Conservation (phyloP, 2,888 invertebrate genomes). For the Zygaena filipendulae region DNA sequence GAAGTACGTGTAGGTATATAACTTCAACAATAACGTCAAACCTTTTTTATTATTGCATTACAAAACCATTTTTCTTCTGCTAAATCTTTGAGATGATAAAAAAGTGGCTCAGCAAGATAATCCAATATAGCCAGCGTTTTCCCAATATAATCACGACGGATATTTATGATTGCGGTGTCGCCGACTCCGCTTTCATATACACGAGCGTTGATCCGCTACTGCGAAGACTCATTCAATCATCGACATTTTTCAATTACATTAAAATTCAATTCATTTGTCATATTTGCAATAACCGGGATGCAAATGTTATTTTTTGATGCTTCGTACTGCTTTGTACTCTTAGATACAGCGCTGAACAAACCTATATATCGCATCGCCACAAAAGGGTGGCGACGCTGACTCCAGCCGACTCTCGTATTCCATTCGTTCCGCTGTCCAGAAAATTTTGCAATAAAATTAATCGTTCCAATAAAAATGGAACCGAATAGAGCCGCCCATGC, state of each 20-base stretch:
- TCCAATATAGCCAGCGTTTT: no score
- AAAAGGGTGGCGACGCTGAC: slow-evolving; percentile 45
- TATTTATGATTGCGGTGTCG: no score
- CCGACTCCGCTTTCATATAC: slow-evolving; percentile 13
- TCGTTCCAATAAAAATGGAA: slow-evolving; percentile 63
- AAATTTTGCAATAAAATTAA: slow-evolving; percentile 67
- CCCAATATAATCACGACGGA: no score
- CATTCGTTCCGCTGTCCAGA: slow-evolving; percentile 64
- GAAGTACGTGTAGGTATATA: no score
- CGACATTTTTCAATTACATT: slow-evolving; percentile 41
- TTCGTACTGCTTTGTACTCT: slow-evolving; percentile 36
- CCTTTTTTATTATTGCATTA: no score
- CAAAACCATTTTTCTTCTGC: no score
- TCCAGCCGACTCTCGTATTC: slow-evolving; percentile 41
- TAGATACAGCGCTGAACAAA: slow-evolving; percentile 44
- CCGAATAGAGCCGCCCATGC: slow-evolving; percentile 58
- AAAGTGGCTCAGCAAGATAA: no score
- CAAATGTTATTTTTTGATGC: no score
- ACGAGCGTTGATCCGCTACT: no score
- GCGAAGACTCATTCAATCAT: no score
- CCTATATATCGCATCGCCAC: slow-evolving; percentile 50
- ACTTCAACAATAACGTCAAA: no score
- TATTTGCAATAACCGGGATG: slow-evolving; percentile 26
- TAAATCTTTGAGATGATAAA: no score
- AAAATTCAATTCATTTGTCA: slow-evolving; percentile 49